A percentile compares a stretch with the other conserved stretches of the same genome.
These are phyloP conservation scores for Lineus longissimus DNA, from an alignment of 1,140 invertebrate species.

Conservation along the genomic window DNA sequence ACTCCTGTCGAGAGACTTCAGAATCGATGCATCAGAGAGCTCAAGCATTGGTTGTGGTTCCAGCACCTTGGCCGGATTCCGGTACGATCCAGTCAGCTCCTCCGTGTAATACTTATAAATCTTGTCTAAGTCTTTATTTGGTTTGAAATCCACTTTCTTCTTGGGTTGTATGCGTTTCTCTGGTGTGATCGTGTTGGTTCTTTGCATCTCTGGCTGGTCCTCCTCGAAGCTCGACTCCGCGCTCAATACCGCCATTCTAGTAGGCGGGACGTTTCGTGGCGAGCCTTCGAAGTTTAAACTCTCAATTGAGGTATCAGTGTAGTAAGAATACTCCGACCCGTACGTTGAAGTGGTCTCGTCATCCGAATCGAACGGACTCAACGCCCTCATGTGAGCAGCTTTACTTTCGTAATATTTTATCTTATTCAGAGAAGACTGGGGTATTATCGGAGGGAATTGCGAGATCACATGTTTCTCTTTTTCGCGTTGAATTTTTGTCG, in stretches of 20 bases:
- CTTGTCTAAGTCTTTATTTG: not conserved
- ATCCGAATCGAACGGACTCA: constrained; percentile 6
- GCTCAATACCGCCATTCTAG: not conserved
- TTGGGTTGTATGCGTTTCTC: not conserved
- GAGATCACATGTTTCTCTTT: not conserved
- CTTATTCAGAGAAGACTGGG: constrained; percentile 1
- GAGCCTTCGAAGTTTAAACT: not conserved
- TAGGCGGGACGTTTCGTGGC: not conserved
- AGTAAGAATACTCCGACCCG: not conserved
- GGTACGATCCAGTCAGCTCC: not conserved
- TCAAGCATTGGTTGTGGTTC: too few species aligned
- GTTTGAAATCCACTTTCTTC: not conserved
- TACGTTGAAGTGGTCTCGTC: not conserved
- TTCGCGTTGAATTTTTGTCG: constrained; percentile 5
- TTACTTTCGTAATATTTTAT: not conserved
- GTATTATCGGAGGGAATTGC: constrained; percentile 6
- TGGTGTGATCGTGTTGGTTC: not conserved
- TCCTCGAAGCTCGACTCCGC: not conserved
- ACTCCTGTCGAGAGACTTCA: too few species aligned
- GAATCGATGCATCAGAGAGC: too few species aligned
- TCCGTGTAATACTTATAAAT: not conserved
- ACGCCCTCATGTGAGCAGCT: not conserved
- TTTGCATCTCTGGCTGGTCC: not conserved
- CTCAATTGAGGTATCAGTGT: not conserved
- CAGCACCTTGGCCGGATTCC: not conserved